Evolutionary conservation across 2,888 invertebrate genomes (phyloP).

Genomic region (Drosophila prolongata): DNA sequence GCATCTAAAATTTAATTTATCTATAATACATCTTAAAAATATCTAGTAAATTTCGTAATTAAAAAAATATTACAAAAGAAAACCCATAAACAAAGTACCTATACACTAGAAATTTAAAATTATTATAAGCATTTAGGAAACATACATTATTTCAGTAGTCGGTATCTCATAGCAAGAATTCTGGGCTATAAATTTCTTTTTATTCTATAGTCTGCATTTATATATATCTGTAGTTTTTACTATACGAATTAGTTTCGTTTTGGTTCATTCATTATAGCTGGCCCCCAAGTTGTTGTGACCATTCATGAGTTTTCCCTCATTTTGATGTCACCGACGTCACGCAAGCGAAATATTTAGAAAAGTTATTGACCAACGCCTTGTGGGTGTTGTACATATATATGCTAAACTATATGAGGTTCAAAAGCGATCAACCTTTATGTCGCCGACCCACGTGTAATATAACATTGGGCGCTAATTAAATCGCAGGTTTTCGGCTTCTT

Average conservation of each 20-base stretch:
- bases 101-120: no score
- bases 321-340: conserved; percentile 46
- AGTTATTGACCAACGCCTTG: conserved; percentile 32
- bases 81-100: no score
- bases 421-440: conserved; percentile 41
- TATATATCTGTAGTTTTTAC: conserved; percentile 24
- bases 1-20: no score
- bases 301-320: conserved; percentile 48
- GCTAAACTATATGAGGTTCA: conserved; percentile 16
- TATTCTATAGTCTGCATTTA: not conserved
- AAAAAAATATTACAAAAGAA: no score
- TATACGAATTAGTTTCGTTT: conserved; percentile 8
- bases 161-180: not conserved
- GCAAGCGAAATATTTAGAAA: conserved; percentile 39
- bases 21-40: no score
- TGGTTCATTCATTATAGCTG: conserved; percentile 33
- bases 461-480: conserved; percentile 55
- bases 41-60: no score
- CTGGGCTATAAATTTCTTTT: not conserved
- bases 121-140: not conserved
- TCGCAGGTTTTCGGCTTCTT: conserved; percentile 15
- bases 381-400: not conserved
- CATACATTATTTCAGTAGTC: not conserved
- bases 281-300: conserved; percentile 30
- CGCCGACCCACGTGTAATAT: conserved; percentile 59